These are phyloP conservation scores for Didymodactylos carnosus DNA, from an alignment of 2,888 invertebrate species.

Conservation along the genomic window DNA sequence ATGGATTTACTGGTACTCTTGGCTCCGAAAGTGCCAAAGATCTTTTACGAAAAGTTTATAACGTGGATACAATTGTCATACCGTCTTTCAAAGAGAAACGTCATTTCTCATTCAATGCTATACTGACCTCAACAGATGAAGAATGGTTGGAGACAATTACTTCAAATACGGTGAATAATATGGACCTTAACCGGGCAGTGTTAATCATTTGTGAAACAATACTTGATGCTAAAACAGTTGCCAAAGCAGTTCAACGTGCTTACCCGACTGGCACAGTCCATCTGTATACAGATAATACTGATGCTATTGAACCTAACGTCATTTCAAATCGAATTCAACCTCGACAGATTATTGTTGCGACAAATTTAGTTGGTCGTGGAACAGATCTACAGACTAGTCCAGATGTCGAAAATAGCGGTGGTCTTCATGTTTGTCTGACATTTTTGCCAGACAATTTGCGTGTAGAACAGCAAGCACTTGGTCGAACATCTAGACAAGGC, in stretches of 20 bases:
- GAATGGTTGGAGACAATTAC: slow-evolving; percentile 2
- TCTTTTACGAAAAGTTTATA: slow-evolving; percentile 17
- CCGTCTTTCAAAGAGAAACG: slow-evolving; percentile 14
- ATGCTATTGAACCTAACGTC: background rate
- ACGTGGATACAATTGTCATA: slow-evolving; percentile 13
- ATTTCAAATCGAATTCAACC: background rate
- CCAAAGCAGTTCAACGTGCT: background rate
- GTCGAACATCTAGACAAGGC: slow-evolving; percentile 16
- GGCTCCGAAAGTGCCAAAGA: slow-evolving; percentile 21
- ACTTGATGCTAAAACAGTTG: background rate
- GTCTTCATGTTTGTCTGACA: slow-evolving; percentile 16
- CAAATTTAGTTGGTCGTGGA: slow-evolving; percentile 17
- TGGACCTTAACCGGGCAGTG: background rate
- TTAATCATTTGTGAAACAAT: slow-evolving; percentile 15
- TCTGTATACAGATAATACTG: background rate
- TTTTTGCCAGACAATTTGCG: slow-evolving; percentile 16
- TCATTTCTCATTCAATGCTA: slow-evolving; percentile 1
- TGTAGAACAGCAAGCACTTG: slow-evolving; percentile 17
- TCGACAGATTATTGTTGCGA: slow-evolving; percentile 16
- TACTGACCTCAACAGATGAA: background rate
- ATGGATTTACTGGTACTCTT: slow-evolving; percentile 22
- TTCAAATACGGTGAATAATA: slow-evolving; percentile 16
- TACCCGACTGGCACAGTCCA: background rate
- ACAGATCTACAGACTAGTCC: slow-evolving; percentile 15
- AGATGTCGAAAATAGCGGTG: slow-evolving; percentile 14